Evolutionary conservation across 2,113 vertebrate species (phyloP).

Genomic region (Lagopus muta): DNA sequence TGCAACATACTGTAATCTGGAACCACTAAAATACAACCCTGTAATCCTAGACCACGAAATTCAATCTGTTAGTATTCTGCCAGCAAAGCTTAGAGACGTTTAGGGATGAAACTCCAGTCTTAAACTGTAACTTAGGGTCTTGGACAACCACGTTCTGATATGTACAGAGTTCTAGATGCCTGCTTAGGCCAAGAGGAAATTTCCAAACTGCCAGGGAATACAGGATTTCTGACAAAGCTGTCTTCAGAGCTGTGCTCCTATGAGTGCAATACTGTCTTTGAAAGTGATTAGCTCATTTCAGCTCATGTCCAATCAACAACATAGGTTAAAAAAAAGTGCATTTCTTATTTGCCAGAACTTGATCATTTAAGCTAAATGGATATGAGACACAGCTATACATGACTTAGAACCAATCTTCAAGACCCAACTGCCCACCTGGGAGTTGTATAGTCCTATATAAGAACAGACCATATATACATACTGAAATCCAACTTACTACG

Average conservation of each 20-base stretch:
- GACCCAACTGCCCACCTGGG: not conserved
- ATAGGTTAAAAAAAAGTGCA: not conserved
- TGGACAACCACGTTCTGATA: not conserved
- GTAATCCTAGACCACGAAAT: not conserved
- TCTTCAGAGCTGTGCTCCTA: not conserved
- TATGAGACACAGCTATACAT: not conserved
- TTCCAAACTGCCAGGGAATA: not conserved
- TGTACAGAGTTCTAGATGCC: not conserved
- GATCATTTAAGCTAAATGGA: not conserved
- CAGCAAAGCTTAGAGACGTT: not conserved
- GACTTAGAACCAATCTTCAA: not conserved
- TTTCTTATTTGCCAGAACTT: not conserved
- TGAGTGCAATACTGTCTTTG: not conserved
- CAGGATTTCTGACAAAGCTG: not conserved
- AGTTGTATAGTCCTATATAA: not conserved
- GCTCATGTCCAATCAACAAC: not conserved
- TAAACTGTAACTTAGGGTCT: not conserved
- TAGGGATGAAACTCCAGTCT: not conserved
- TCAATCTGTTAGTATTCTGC: not conserved
- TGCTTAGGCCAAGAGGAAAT: not conserved
- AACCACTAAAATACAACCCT: not conserved
- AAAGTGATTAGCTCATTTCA: not conserved
- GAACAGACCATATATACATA: not conserved
- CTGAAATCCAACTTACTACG: not conserved
- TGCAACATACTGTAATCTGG: not conserved